Evolutionary conservation across 1,140 invertebrate species (phyloP).

Genomic region (Gryllus bimaculatus): DNA sequence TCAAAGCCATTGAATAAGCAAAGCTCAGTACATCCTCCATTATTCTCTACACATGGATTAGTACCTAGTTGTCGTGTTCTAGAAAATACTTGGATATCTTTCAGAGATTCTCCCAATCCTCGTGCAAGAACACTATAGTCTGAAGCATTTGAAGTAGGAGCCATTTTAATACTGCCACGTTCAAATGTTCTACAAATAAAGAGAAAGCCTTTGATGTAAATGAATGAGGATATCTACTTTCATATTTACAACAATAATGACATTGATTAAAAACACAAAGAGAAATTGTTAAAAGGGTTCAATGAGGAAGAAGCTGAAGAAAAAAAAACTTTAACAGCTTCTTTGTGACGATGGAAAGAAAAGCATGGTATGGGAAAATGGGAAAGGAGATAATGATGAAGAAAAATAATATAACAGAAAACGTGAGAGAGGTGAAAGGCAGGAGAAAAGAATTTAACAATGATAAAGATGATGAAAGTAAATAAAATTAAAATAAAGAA

Average conservation of each 20-base stretch:
- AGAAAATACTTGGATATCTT: conserved; percentile 57
- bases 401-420: too few relatives aligned
- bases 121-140: conserved; percentile 44
- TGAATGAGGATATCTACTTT: background rate
- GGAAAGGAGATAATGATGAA: too few relatives aligned
- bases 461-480: too few relatives aligned
- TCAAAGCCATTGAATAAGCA: conserved; percentile 65
- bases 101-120: conserved; percentile 55
- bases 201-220: conserved; percentile 11
- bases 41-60: conserved; percentile 58
- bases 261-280: background rate
- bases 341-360: too few relatives aligned
- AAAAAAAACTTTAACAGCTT: too few relatives aligned
- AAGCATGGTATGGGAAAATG: too few relatives aligned
- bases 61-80: conserved; percentile 43
- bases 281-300: too few relatives aligned
- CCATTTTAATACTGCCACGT: conserved; percentile 54
- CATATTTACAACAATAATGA: background rate
- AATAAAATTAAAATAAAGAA: too few relatives aligned
- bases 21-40: conserved; percentile 69
- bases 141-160: conserved; percentile 47
- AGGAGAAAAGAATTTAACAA: too few relatives aligned
- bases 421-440: too few relatives aligned
- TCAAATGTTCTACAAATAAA: conserved; percentile 42
- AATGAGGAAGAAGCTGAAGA: too few relatives aligned